These are phyloP conservation scores for Tenualosa ilisha DNA, from an alignment of 2,797 vertebrate genomes.

Conservation along the genomic window DNA sequence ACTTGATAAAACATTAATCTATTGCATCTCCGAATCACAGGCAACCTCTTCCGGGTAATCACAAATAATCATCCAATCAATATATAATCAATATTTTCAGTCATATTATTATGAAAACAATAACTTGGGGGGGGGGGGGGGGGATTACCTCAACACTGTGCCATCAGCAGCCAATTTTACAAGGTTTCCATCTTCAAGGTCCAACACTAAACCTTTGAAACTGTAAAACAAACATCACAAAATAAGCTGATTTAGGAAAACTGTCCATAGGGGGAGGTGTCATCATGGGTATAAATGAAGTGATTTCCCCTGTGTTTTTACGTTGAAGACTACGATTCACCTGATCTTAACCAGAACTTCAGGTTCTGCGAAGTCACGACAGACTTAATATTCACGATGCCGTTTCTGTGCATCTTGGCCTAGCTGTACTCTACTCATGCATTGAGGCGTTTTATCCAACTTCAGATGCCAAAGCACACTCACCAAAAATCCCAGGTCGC, in stretches of 20 bases:
- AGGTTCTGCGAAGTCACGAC: neutral
- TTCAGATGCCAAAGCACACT: constrained; percentile 54
- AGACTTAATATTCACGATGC: neutral
- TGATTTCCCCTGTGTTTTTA: neutral
- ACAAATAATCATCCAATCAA: neutral
- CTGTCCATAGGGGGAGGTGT: neutral
- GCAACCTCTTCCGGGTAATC: neutral
- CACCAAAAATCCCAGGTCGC: constrained; percentile 95
- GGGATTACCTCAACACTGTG: constrained; percentile 90
- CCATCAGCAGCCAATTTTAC: constrained; percentile 91
- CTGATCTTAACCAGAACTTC: neutral
- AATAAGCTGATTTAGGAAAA: neutral
- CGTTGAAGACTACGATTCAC: neutral
- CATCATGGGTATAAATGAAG: neutral
- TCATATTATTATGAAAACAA: neutral
- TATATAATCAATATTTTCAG: neutral
- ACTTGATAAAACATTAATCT: neutral
- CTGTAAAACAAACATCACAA: constrained; percentile 66
- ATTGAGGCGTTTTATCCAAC: neutral
- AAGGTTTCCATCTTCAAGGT: constrained; percentile 93
- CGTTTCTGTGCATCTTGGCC: constrained; percentile 11
- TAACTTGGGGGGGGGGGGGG: neutral
- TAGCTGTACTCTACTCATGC: neutral
- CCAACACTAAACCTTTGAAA: constrained; percentile 91
- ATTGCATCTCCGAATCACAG: neutral